Evolutionary conservation across 2,797 vertebrate species (phyloP).

Genomic region (Artibeus jamaicensis): DNA sequence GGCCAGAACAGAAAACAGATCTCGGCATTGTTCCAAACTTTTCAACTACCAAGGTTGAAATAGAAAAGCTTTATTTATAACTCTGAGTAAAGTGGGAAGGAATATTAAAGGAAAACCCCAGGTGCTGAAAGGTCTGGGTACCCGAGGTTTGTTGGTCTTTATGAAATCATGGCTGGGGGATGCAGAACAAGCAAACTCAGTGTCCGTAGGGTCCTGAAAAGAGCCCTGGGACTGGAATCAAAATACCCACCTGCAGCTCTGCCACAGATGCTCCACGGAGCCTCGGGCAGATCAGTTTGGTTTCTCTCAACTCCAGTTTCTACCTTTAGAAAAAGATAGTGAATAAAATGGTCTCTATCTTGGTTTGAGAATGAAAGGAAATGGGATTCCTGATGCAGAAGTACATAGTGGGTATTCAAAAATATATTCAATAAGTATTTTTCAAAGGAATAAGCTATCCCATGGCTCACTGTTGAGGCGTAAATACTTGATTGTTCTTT

Average conservation of each 20-base stretch:
- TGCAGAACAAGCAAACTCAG: not conserved
- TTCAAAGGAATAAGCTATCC: not conserved
- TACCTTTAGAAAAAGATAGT: not conserved
- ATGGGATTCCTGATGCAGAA: not conserved
- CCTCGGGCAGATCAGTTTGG: not conserved
- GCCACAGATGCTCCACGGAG: not conserved
- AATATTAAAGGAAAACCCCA: not conserved
- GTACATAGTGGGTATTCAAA: not conserved
- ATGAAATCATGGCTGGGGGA: not conserved
- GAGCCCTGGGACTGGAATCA: not conserved
- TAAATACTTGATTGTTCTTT: constrained; percentile 20
- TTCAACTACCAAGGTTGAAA: not conserved
- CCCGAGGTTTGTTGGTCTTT: not conserved
- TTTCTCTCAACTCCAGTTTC: not conserved
- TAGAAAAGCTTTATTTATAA: not conserved
- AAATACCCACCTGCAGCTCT: not conserved
- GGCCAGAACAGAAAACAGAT: not conserved
- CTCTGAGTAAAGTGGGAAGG: not conserved
- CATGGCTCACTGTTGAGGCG: not conserved
- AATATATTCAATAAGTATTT: not conserved
- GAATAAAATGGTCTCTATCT: not conserved
- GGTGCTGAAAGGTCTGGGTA: not conserved
- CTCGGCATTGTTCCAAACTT: not conserved
- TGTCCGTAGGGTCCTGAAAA: not conserved
- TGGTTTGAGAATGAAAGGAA: constrained; percentile 20